Base-by-base conservation (phyloP, 2,113 vertebrate genomes). In the Anolis sagrei region DNA sequence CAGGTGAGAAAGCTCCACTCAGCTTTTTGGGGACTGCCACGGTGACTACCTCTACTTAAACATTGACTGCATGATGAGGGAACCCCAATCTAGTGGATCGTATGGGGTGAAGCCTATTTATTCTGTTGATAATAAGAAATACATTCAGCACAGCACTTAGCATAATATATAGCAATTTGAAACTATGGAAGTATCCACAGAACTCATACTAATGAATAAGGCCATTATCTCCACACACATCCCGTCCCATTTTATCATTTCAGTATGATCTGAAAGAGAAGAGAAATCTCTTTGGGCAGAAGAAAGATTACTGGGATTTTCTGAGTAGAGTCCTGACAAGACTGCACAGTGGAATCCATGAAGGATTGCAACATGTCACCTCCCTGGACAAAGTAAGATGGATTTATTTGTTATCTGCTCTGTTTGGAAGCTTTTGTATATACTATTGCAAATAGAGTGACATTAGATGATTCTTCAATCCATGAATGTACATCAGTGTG, bases 231-330 rank as follows among this genome's bases (percentile, higher is more conserved):
- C 39, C 18, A 9, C 18, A 27, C 16, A 48, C 34, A 23, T 3
- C 1, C 44, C 19, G 9, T 16, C 29, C n/a, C 6, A 11, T 39
- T 13, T 79, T 34, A 27, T 62, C 32, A 32, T 74, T 73, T 34
- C 90, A 97, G 97, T 97, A 96, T 7, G 96, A 97, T 86, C 93
- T 95, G 85, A 97, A 95, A 87, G 95, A 96, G 84, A 96, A 95
- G 90, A 96, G 74, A 86, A 95, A 91, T 83, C 94, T 97, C 86
- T 95, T 96, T 0, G 94, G 95, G 11, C 89, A 95, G 69, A 95
- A 80, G 79, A 96, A 95, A 79, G 95, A 95, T 81, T 97, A 97
- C 16, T 97, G 97, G 97, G 96, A 96, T 86, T 97, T 97, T 85
- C 82, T 97, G 39, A 95, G 90, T 83, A 87, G 92, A 0, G 91